Evolutionary conservation across 2,113 vertebrate species (phyloP), one percentile per base, ranked within the genome.

Genomic region (Zosterops borbonicus): DNA sequence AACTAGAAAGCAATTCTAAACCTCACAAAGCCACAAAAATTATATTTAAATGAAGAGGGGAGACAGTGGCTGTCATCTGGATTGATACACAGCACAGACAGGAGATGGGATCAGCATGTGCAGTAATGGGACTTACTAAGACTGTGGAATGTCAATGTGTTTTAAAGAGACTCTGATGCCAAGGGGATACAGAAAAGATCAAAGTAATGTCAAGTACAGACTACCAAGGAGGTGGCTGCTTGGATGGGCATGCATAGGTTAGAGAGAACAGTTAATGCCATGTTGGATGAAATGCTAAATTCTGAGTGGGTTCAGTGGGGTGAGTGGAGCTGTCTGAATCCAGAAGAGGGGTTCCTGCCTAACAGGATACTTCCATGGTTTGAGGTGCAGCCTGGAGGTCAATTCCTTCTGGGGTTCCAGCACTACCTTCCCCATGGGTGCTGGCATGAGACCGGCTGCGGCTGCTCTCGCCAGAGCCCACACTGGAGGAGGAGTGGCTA

Each of bases 281-380:
- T 80, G 82, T 87, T 5, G 42, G 87, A 90, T 96, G 95, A 96
- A 95, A 97, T 90, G 96, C 95, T 96, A 71, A 93, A 80, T 95
- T 97, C 89, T 76, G 94, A 95, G 96, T 33, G 96, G 93, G 96
- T 92, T 92, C 79, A 77, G 60, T 91, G 95, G 89, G 87, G 86
- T 58, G 8, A 95, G 87, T 76, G 86, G 94, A 95, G 94, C 76
- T 96, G 96, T 94, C 94, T 92, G 95, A 83, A 96, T 97, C 87
- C 93, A 83, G 82, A 92, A 58, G 89, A 79, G 27, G 63, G 80
- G 41, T 53, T 95, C 86, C 82, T 94, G 95, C 97, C 98, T 98
- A 99, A 98, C 99, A 99, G 97, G 99, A 99, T 68, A 99, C 98
- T 97, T 99, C 99, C 98, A 99, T 99, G 96, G 99, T 99, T 95